Percentiles rank a stretch among this genome's conserved stretches.
These are phyloP conservation scores for Orchesellides sinensis DNA, from an alignment of 2,888 invertebrate genomes.

Conservation along the genomic window DNA sequence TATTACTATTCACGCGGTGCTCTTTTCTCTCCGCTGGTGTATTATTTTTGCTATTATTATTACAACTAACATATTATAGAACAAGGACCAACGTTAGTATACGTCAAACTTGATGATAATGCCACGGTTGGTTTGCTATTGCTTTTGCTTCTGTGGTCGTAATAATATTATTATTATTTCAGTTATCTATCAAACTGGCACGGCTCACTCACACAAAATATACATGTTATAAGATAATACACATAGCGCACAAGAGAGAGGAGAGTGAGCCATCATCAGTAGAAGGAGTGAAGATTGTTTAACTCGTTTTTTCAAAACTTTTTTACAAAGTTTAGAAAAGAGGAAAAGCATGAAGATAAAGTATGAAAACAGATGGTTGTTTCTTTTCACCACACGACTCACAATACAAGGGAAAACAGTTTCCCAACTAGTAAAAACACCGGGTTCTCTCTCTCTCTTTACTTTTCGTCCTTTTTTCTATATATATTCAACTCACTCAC, in stretches of 20 bases:
- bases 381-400: constrained; percentile 77
- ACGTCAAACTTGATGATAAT: constrained; percentile 44
- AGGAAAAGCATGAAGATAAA: constrained; percentile 60
- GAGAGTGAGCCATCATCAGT: constrained; percentile 7
- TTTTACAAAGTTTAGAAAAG: constrained; percentile 52
- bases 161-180: constrained; percentile 65
- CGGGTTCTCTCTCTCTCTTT: constrained; percentile 77
- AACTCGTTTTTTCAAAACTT: constrained; percentile 55
- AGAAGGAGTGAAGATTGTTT: constrained; percentile 60
- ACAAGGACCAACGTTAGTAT: constrained; percentile 1
- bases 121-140: constrained; percentile 53
- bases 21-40: constrained; percentile 15
- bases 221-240: constrained; percentile 18
- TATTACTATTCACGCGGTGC: constrained; percentile 25
- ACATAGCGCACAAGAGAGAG: background rate
- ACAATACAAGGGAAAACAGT: constrained; percentile 75
- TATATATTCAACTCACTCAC: constrained; percentile 22
- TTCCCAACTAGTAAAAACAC: constrained; percentile 78
- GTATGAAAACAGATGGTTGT: constrained; percentile 80
- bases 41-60: constrained; percentile 60
- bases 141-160: constrained; percentile 55
- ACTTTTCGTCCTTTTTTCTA: constrained; percentile 45
- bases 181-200: constrained; percentile 66
- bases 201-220: constrained; percentile 50
- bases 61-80: constrained; percentile 46